Percentiles rank a stretch among this genome's conserved stretches.
These are phyloP conservation scores for Hypomecis punctinalis DNA, from an alignment of 2,888 invertebrate genomes.

Conservation along the genomic window DNA sequence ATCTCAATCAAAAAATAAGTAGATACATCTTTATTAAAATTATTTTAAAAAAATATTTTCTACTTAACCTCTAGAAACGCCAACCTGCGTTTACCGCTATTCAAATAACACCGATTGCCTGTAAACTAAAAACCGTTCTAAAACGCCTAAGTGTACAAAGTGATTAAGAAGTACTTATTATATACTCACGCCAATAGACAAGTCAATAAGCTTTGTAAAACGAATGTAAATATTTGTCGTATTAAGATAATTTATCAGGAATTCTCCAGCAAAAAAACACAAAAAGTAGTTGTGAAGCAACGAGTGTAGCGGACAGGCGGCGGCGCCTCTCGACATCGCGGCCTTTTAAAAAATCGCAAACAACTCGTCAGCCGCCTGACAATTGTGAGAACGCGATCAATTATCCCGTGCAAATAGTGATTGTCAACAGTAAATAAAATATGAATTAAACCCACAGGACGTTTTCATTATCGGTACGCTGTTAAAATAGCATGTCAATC, in stretches of 20 bases:
- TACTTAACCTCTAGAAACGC: conserved; percentile 30
- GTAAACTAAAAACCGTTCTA: conserved; percentile 62
- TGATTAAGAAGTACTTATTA: conserved; percentile 59
- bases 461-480: conserved; percentile 79
- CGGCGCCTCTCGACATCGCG: conserved; percentile 64
- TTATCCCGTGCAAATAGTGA: conserved; percentile 82
- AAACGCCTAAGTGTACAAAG: conserved; percentile 58
- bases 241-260: conserved; percentile 73
- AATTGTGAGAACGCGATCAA: conserved; percentile 84
- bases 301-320: conserved; percentile 55
- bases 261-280: conserved; percentile 60
- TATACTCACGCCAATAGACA: conserved; percentile 55
- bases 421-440: conserved; percentile 79
- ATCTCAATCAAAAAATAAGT: neutral
- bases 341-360: conserved; percentile 74
- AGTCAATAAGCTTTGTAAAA: conserved; percentile 66
- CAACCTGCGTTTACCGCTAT: conserved; percentile 63
- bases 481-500: conserved; percentile 82
- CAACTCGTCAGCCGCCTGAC: conserved; percentile 76
- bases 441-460: conserved; percentile 72
- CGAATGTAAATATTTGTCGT: conserved; percentile 73
- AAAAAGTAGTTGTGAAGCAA: conserved; percentile 56
- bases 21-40: neutral
- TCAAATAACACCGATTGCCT: conserved; percentile 59
- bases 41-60: neutral